Evolutionary conservation across 2,888 invertebrate species (phyloP).

Genomic region (Metallyticus violacea): DNA sequence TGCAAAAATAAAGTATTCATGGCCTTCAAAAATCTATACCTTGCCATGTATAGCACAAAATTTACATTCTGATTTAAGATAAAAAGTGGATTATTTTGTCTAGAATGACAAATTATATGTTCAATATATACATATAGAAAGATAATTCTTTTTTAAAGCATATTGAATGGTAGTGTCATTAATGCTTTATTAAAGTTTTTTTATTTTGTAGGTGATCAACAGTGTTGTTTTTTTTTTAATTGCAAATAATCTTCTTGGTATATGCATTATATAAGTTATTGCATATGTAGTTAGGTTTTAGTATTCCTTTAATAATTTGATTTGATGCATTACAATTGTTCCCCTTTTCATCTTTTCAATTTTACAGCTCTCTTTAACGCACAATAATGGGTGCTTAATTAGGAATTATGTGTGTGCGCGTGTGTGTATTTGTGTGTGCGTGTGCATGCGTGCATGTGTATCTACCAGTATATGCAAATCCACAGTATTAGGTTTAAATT

Average conservation of each 20-base stretch:
- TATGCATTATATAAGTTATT: not conserved
- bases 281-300: slow-evolving; percentile 7
- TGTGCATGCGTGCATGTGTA: no score
- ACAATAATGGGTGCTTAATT: not conserved
- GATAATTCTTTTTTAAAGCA: not conserved
- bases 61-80: not conserved
- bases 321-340: not conserved
- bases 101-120: not conserved
- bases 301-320: not conserved
- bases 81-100: not conserved
- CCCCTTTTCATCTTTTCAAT: not conserved
- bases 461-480: no score
- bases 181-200: not conserved
- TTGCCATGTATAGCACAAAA: not conserved
- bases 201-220: not conserved
- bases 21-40: not conserved
- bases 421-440: not conserved
- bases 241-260: slow-evolving; percentile 1
- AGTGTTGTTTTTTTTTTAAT: not conserved
- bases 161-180: not conserved
- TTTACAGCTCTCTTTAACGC: not conserved
- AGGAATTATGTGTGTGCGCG: not conserved
- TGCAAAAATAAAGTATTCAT: not conserved
- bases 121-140: not conserved
- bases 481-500: no score